phyloP scores from a whole-genome alignment of 2,797 vertebrate species.

The Malurus leucopterus region DNA sequence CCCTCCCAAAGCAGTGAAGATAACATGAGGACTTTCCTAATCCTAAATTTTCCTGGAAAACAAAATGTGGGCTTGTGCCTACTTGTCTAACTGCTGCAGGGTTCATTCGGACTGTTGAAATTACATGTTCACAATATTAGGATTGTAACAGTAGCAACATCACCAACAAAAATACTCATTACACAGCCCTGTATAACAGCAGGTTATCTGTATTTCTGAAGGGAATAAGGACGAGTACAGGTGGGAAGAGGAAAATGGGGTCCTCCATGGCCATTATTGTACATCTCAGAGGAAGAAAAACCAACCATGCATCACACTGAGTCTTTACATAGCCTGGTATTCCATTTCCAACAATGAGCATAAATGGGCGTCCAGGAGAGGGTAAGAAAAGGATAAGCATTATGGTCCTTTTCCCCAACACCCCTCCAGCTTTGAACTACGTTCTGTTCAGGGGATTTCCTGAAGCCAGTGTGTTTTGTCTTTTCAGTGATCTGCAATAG shows the following conservation, averaged over 20 bases:
- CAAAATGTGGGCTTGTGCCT: neutral
- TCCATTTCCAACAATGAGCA: neutral
- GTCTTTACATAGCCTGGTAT: neutral
- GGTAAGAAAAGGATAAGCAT: neutral
- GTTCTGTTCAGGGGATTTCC: neutral
- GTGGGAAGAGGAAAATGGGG: neutral
- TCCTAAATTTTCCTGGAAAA: neutral
- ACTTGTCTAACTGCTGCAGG: neutral
- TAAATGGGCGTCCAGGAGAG: rapidly evolving
- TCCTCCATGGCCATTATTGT: neutral
- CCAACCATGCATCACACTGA: neutral
- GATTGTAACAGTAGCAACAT: neutral
- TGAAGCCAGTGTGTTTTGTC: neutral
- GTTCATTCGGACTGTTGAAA: neutral
- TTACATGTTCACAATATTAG: neutral
- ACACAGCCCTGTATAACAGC: neutral
- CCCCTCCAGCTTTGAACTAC: neutral
- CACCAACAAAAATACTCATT: neutral
- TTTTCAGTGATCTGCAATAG: neutral
- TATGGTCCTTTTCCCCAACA: neutral
- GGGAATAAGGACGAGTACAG: neutral
- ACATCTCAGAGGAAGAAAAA: neutral
- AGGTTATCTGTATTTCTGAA: neutral
- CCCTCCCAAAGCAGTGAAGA: neutral
- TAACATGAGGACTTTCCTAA: neutral